A percentile compares a stretch with the other conserved stretches of the same genome.
Evolutionary conservation across 1,140 invertebrate genomes (phyloP).

Genomic region (Eueides isabella): DNA sequence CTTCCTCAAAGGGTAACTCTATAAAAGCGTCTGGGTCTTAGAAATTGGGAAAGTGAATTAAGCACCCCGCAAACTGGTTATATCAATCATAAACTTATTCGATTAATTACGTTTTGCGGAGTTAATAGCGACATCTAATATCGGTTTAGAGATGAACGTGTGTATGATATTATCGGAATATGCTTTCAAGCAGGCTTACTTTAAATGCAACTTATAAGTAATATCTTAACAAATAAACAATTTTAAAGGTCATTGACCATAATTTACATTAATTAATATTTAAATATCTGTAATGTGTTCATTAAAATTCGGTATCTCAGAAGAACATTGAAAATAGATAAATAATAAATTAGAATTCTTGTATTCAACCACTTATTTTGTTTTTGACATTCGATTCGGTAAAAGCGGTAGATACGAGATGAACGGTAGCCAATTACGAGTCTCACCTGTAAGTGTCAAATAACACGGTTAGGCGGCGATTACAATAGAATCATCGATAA

Average conservation of each 20-base stretch:
- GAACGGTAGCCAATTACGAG: constrained; percentile 52
- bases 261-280: background rate
- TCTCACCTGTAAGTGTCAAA: constrained; percentile 52
- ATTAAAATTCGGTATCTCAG: background rate
- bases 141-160: constrained; percentile 58
- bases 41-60: constrained; percentile 81
- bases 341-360: background rate
- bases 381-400: constrained; percentile 38
- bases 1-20: constrained; percentile 78
- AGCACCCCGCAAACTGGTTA: constrained; percentile 81
- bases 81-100: constrained; percentile 83
- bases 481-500: constrained; percentile 61
- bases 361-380: constrained; percentile 24
- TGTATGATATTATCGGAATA: constrained; percentile 10
- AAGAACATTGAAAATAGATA: constrained; percentile 17
- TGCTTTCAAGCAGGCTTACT: background rate
- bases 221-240: background rate
- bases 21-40: constrained; percentile 70
- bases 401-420: constrained; percentile 36
- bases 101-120: constrained; percentile 83
- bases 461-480: constrained; percentile 49
- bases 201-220: background rate
- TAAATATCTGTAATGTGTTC: background rate
- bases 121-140: constrained; percentile 82
- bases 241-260: background rate